These are phyloP conservation scores for Podocnemis expansa DNA, from an alignment of 2,113 vertebrate species.

Conservation along the genomic window DNA sequence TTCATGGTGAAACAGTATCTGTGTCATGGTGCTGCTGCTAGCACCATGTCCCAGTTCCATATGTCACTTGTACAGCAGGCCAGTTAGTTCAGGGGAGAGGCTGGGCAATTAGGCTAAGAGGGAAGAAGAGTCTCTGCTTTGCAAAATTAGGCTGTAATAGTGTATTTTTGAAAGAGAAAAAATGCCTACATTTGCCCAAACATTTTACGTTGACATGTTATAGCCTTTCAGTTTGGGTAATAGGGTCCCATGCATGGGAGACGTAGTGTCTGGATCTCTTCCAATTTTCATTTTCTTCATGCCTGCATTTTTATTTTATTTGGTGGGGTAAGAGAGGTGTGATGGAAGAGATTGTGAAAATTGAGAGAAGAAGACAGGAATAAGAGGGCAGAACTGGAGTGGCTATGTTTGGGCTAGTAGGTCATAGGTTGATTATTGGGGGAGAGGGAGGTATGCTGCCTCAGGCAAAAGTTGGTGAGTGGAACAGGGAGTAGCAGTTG, in stretches of 20 bases:
- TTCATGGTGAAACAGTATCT: background rate
- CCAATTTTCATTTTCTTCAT: background rate
- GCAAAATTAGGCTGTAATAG: background rate
- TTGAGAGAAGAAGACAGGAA: background rate
- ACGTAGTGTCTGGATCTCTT: background rate
- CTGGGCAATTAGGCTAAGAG: background rate
- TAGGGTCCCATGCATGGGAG: background rate
- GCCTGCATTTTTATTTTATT: background rate
- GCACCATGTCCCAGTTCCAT: background rate
- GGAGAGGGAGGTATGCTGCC: background rate
- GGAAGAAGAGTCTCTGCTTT: background rate
- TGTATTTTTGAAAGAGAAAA: background rate
- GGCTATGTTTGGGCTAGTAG: background rate
- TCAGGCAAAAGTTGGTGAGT: background rate
- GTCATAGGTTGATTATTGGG: background rate
- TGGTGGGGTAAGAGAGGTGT: background rate
- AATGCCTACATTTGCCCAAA: background rate
- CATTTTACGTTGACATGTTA: background rate
- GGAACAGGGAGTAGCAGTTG: background rate
- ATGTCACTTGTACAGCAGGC: background rate
- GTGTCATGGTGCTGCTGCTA: background rate
- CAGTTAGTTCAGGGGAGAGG: background rate
- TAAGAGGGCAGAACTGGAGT: background rate
- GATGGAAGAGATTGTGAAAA: background rate
- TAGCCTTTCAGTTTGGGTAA: background rate